Evolutionary conservation across 2,113 vertebrate species (phyloP).

Genomic region (Barnardius zonarius): DNA sequence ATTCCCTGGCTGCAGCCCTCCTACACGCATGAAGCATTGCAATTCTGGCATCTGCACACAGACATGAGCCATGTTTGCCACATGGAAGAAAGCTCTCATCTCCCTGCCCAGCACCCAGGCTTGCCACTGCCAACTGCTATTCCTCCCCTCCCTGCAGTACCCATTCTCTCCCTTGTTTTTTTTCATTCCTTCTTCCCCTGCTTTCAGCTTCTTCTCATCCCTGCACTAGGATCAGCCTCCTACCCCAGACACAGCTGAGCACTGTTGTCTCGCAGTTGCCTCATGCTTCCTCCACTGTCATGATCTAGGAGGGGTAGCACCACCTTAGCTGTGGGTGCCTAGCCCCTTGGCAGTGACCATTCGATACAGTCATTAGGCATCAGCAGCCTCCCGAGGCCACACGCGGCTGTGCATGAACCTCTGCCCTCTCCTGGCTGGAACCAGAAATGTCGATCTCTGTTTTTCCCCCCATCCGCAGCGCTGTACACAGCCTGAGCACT

Average conservation of each 20-base stretch:
- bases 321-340: neutral
- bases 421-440: slow-evolving; percentile 47
- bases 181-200: neutral
- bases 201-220: neutral
- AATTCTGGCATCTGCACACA: neutral
- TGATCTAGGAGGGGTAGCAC: accelerated
- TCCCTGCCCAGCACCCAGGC: neutral
- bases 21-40: neutral
- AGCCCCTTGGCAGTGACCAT: neutral
- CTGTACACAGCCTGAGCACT: accelerated
- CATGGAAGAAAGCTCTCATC: neutral
- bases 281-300: neutral
- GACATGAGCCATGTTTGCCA: neutral
- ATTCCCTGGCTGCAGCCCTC: neutral
- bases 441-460: neutral
- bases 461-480: accelerated
- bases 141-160: neutral
- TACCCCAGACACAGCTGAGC: neutral
- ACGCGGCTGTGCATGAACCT: neutral
- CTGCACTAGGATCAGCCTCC: neutral
- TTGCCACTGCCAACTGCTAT: neutral
- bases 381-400: neutral
- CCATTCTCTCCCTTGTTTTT: neutral
- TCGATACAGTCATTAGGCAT: accelerated
- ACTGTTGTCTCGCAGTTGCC: neutral